Percentiles rank a stretch among this genome's conserved stretches.
Conservation (phyloP, 2,113 vertebrate species). For the Polypterus senegalus region DNA sequence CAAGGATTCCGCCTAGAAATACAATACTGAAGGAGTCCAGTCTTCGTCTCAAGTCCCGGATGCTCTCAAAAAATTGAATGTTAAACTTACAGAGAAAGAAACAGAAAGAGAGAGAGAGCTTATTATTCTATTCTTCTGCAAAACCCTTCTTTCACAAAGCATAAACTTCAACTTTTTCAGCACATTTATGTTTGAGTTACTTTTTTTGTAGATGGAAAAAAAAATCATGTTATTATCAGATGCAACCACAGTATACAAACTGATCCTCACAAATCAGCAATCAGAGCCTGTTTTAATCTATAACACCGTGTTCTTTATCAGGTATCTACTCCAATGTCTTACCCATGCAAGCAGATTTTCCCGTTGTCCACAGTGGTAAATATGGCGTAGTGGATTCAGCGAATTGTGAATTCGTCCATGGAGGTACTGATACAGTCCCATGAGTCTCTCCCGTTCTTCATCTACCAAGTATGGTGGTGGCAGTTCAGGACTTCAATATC, state of each 20-base stretch:
- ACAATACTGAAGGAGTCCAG: too few species aligned
- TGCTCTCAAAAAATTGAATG: too few species aligned
- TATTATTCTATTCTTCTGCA: too few species aligned
- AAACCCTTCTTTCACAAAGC: too few species aligned
- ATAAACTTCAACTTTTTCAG: too few species aligned
- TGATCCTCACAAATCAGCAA: background rate
- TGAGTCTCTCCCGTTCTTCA: constrained; percentile 72
- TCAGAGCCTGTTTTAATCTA: background rate
- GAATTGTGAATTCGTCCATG: constrained; percentile 87
- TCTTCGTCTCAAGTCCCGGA: too few species aligned
- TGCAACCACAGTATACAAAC: background rate
- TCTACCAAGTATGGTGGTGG: constrained; percentile 67
- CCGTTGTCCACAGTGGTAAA: constrained; percentile 72
- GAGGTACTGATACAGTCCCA: constrained; percentile 83
- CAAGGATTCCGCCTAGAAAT: too few species aligned
- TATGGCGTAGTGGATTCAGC: constrained; percentile 70
- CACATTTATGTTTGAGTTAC: too few species aligned
- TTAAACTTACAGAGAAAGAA: too few species aligned
- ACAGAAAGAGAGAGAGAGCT: too few species aligned
- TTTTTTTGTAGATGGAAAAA: background rate
- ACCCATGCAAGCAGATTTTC: constrained; percentile 93
- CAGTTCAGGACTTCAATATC: constrained; percentile 66
- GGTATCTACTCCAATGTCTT: constrained; percentile 27
- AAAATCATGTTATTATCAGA: background rate
- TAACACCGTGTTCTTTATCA: background rate